phyloP scores from a whole-genome alignment of 2,113 vertebrate species.

The Geococcyx californianus region DNA sequence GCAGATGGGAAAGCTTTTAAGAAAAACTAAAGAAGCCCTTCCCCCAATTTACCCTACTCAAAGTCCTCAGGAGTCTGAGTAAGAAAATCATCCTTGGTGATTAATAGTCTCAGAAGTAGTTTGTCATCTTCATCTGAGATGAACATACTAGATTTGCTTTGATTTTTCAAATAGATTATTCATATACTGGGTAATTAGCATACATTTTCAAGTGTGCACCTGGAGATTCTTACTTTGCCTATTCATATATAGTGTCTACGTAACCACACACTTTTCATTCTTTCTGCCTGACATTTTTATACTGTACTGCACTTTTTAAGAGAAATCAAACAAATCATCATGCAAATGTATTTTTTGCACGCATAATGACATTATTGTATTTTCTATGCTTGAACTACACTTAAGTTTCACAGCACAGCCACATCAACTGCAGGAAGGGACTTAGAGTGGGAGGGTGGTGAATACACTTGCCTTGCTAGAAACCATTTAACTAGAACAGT shows the following conservation, averaged over 20 bases:
- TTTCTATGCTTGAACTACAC: background rate
- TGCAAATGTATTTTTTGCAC: background rate
- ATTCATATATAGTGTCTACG: background rate
- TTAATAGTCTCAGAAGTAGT: background rate
- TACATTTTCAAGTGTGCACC: background rate
- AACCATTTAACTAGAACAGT: background rate
- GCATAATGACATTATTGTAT: background rate
- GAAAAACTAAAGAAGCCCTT: background rate
- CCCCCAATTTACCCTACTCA: background rate
- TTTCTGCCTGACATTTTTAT: background rate
- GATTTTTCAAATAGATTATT: background rate
- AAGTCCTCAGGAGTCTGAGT: background rate
- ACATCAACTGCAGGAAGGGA: background rate
- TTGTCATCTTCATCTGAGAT: background rate
- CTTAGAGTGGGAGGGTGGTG: background rate
- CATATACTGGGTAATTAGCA: background rate
- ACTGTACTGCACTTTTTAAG: background rate
- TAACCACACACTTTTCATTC: background rate
- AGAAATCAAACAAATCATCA: background rate
- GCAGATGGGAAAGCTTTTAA: background rate
- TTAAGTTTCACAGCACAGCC: background rate
- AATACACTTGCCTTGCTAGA: background rate
- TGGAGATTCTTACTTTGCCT: background rate
- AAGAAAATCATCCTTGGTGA: background rate
- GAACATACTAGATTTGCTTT: background rate